phyloP scores from a whole-genome alignment of 2,113 vertebrate species.

The Lepidothrix coronata region DNA sequence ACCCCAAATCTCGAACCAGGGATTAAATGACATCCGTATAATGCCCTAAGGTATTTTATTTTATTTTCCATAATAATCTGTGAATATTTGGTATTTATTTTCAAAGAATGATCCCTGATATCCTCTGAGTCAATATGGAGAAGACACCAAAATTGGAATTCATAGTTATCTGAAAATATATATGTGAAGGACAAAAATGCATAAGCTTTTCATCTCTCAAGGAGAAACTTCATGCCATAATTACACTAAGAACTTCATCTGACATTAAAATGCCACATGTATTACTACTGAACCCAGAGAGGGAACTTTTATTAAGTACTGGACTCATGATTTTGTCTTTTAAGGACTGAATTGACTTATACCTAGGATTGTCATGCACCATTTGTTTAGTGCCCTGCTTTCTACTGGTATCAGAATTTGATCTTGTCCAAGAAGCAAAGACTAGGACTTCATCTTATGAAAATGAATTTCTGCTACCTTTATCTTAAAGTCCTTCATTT shows the following conservation, averaged over 20 bases:
- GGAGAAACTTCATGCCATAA: background rate
- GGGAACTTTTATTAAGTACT: background rate
- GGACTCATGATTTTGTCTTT: background rate
- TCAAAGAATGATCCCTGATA: background rate
- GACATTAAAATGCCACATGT: conserved; percentile 11
- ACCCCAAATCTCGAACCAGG: accelerated
- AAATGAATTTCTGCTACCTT: background rate
- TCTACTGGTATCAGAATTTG: background rate
- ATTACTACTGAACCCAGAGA: background rate
- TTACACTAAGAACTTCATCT: background rate
- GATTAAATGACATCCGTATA: background rate
- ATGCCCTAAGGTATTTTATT: background rate
- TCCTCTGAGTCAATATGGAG: background rate
- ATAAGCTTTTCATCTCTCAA: background rate
- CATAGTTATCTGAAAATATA: background rate
- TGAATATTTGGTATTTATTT: background rate
- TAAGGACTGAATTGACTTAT: background rate
- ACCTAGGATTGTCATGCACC: background rate
- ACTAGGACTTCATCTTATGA: background rate
- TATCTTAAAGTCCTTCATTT: background rate
- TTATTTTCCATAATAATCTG: background rate
- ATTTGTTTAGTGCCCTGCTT: background rate
- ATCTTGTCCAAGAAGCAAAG: background rate
- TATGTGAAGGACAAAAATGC: background rate
- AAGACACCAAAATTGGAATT: background rate